phyloP scores from a whole-genome alignment of 2,113 vertebrate species.

The Cyprinodon tularosa region DNA sequence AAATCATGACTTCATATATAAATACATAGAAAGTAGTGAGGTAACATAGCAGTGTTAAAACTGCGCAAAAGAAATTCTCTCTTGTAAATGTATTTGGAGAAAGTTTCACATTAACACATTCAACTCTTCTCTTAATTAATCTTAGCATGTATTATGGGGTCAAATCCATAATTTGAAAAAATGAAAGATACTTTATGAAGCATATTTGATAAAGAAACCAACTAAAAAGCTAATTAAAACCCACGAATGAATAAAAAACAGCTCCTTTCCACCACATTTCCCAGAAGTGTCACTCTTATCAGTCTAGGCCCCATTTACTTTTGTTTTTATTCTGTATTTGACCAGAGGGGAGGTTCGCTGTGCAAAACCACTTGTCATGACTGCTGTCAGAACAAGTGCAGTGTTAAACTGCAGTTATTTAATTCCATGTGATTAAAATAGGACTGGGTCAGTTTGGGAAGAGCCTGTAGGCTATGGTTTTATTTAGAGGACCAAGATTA shows the following conservation, averaged over 20 bases:
- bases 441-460: slow-evolving; percentile 79
- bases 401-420: slow-evolving; percentile 81
- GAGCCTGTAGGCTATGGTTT: slow-evolving; percentile 73
- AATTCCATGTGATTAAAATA: slow-evolving; percentile 85
- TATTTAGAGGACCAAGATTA: slow-evolving; percentile 82
- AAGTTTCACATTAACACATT: neutral
- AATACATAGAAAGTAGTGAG: neutral
- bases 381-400: slow-evolving; percentile 79
- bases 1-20: neutral
- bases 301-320: slow-evolving; percentile 54
- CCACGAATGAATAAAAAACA: neutral
- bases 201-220: neutral
- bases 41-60: neutral
- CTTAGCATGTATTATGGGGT: neutral
- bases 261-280: neutral
- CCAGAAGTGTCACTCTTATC: slow-evolving; percentile 60
- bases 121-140: neutral
- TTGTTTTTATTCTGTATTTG: slow-evolving; percentile 71
- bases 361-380: slow-evolving; percentile 78
- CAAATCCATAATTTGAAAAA: neutral
- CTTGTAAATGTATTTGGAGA: neutral
- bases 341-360: slow-evolving; percentile 72
- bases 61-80: neutral
- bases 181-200: neutral
- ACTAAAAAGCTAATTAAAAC: neutral